Percentiles rank a stretch among this genome's conserved stretches.
Conservation (phyloP, 1,140 invertebrate species). For the Venturia canescens region DNA sequence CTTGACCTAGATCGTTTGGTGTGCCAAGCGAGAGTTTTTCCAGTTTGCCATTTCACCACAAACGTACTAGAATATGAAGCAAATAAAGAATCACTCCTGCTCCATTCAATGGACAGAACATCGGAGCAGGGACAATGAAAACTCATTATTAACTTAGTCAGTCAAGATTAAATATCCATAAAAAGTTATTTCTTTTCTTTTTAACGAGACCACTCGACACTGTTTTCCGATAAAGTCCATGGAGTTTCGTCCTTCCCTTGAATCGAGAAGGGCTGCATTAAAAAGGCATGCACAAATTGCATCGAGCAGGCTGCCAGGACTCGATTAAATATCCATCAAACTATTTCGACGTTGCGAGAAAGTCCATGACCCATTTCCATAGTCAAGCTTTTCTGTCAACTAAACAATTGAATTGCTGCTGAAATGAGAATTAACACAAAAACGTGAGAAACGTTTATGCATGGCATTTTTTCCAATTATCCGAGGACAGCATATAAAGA, state of each 20-base stretch:
- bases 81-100: not conserved
- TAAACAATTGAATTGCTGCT: too few relatives aligned
- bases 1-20: slow-evolving; percentile 64
- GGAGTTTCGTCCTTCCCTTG: not conserved
- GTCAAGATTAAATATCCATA: not conserved
- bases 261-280: not conserved
- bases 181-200: too few relatives aligned
- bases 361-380: too few relatives aligned
- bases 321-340: too few relatives aligned
- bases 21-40: slow-evolving; percentile 47
- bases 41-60: slow-evolving; percentile 48
- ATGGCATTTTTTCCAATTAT: too few relatives aligned
- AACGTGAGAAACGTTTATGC: too few relatives aligned
- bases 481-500: too few relatives aligned
- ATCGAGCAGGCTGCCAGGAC: not conserved
- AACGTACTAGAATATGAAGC: not conserved
- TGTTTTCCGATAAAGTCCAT: not conserved
- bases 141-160: not conserved
- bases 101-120: not conserved
- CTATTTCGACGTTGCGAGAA: too few relatives aligned
- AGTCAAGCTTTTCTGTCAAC: too few relatives aligned
- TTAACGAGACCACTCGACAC: not conserved
- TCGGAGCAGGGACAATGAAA: not conserved
- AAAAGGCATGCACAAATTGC: not conserved
- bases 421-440: too few relatives aligned